Evolutionary conservation across 2,113 vertebrate genomes (phyloP), one percentile per base, ranked within the genome.

Genomic region (Casuarius casuarius): DNA sequence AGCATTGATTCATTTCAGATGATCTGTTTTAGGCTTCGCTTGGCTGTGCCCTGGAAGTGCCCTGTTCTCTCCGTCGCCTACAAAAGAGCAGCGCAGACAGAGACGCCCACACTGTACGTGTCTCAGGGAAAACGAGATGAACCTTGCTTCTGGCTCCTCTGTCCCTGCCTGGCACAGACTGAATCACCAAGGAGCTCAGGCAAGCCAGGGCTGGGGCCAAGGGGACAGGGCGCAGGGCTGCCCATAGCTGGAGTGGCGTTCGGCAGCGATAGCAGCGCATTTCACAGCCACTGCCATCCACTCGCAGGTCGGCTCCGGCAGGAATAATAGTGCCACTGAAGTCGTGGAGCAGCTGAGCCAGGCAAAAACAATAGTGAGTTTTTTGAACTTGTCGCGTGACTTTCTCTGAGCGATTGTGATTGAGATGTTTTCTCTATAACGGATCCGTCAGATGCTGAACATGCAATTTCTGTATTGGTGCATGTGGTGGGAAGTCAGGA

Each of bases 311-410:
- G 84, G 42, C 31, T 31, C 52, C 70, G 77, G 25, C 87, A 77
- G 0, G 6, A 95, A 95, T 95, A 97, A 94, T 85, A 95, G 87
- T 65, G 80, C 82, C 78, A 90, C 75, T 94, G 96, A 97, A 89
- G 81, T 25, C 59, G 48, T 0, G 0, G 49, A 80, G 65, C 95
- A 97, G 96, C 91, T 95, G 95, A 94, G 92, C 89, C 0, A 1
- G 44, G 67, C 52, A 92, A 78, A 59, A 96, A 95, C 92, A 96
- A 95, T 81, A 78, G 75, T 10, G 85, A 71, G 51, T 95, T 91
- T 58, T 87, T 46, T 67, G 1, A 83, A 56, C 58, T 91, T 80
- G 38, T 78, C 67, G 20, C 12, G 14, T 28, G 49, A 52, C 22
- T 73, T n/a, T 40, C 38, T 54, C 67, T 89, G 80, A 78, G 78